phyloP scores from a whole-genome alignment of 2,113 vertebrate species.

The Sinosuthora webbiana region DNA sequence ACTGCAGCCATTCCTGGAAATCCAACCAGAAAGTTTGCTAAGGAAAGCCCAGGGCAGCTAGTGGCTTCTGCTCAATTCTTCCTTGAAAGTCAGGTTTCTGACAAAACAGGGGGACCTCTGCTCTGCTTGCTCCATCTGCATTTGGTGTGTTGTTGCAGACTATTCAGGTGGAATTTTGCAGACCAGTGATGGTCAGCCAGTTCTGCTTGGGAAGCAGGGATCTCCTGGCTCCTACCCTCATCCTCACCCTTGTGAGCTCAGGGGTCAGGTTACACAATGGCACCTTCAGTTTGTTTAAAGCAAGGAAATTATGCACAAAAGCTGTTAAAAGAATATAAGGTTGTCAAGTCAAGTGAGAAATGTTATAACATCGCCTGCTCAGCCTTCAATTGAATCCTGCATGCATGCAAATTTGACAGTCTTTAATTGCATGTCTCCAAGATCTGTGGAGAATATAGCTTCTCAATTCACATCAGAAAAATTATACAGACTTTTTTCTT shows the following conservation, averaged over 20 bases:
- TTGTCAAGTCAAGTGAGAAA: slow-evolving; percentile 38
- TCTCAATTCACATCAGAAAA: slow-evolving; percentile 31
- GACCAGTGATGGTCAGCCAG: not conserved
- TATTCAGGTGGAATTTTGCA: not conserved
- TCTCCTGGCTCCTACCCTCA: not conserved
- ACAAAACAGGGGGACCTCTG: not conserved
- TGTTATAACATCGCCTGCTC: slow-evolving; percentile 24
- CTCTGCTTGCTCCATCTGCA: fast-evolving
- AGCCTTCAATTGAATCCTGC: slow-evolving; percentile 16
- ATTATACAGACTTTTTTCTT: not conserved
- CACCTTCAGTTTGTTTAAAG: slow-evolving; percentile 36
- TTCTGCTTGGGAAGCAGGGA: not conserved
- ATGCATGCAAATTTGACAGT: slow-evolving; percentile 50
- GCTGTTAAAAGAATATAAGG: slow-evolving; percentile 46
- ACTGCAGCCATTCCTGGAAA: not conserved
- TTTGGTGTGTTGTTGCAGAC: not conserved
- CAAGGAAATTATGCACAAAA: not conserved
- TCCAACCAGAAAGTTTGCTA: not conserved
- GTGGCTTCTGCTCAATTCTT: not conserved
- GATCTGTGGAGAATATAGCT: slow-evolving; percentile 29
- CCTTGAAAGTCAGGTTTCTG: not conserved
- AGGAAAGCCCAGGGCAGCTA: not conserved
- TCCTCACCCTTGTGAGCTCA: fast-evolving
- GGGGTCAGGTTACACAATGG: not conserved
- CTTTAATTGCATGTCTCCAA: slow-evolving; percentile 44